Percentiles rank a stretch among this genome's conserved stretches.
Conservation (phyloP, 2,113 vertebrate species). For the Gopherus evgoodei region DNA sequence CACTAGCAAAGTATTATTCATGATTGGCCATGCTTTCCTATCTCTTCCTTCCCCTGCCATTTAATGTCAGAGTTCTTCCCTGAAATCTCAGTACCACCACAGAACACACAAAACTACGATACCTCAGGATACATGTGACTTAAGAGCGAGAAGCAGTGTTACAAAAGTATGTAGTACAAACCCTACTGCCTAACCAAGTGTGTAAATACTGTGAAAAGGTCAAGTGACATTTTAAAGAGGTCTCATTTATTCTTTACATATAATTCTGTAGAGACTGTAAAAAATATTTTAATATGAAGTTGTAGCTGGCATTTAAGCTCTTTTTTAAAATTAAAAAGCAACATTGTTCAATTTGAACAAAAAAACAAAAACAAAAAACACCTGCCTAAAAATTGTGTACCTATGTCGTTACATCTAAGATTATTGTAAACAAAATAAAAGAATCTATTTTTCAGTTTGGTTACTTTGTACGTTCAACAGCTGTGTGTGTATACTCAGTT, state of each 20-base stretch:
- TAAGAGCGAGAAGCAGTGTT: neutral
- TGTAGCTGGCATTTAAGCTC: neutral
- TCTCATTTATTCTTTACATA: neutral
- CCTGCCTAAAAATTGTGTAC: neutral
- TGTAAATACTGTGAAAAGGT: neutral
- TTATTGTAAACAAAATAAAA: neutral
- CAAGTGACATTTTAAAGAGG: neutral
- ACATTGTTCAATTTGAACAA: neutral
- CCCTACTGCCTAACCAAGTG: rapidly evolving
- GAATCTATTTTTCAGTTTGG: neutral
- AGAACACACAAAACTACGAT: neutral
- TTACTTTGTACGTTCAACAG: neutral
- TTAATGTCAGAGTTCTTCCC: neutral
- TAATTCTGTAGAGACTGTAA: neutral
- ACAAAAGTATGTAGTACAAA: neutral
- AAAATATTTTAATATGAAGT: neutral
- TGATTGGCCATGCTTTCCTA: neutral
- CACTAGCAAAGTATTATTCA: neutral
- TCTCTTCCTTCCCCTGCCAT: neutral
- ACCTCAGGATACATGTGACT: neutral
- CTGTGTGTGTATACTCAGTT: neutral
- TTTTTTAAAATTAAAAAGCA: neutral
- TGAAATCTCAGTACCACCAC: neutral
- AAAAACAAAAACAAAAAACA: neutral
- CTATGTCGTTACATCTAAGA: neutral